Evolutionary conservation across 2,797 vertebrate species (phyloP).

Genomic region (Chelonia mydas): DNA sequence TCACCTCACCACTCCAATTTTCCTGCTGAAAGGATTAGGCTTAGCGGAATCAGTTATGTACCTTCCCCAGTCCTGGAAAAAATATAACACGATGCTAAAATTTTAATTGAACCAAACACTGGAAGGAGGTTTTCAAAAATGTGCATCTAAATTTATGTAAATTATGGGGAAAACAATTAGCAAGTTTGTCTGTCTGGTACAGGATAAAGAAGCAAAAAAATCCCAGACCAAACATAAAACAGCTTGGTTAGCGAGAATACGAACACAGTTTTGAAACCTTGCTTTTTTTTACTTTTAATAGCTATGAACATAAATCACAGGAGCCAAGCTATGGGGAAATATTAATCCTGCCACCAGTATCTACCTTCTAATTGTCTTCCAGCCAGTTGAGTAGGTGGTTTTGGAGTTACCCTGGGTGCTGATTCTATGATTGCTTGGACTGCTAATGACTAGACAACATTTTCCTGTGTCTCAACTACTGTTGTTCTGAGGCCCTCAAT

Average conservation of each 20-base stretch:
- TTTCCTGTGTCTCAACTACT: conserved; percentile 3
- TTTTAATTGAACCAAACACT: background rate
- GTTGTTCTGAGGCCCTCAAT: background rate
- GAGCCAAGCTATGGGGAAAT: conserved; percentile 17
- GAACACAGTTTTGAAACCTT: conserved; percentile 31
- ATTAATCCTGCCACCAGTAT: conserved; percentile 51
- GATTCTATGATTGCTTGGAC: conserved; percentile 12
- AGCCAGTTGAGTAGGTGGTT: conserved; percentile 9
- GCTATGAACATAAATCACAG: background rate
- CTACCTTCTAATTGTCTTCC: conserved; percentile 6
- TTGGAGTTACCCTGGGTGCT: conserved; percentile 51
- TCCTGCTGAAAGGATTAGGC: background rate
- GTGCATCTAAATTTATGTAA: background rate
- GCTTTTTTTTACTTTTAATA: conserved; percentile 25
- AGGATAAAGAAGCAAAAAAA: conserved; percentile 38
- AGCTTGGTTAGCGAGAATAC: background rate
- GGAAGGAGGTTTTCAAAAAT: background rate
- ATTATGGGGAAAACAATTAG: background rate
- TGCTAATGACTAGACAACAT: conserved; percentile 16
- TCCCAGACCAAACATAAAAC: conserved; percentile 34
- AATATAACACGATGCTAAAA: background rate
- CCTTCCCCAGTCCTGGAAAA: background rate
- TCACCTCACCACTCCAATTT: background rate
- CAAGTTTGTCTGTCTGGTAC: background rate
- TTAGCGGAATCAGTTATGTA: background rate